Percentiles rank a stretch among this genome's conserved stretches.
phyloP scores from a whole-genome alignment of 1,140 invertebrate genomes.

The Bombus waltoni region DNA sequence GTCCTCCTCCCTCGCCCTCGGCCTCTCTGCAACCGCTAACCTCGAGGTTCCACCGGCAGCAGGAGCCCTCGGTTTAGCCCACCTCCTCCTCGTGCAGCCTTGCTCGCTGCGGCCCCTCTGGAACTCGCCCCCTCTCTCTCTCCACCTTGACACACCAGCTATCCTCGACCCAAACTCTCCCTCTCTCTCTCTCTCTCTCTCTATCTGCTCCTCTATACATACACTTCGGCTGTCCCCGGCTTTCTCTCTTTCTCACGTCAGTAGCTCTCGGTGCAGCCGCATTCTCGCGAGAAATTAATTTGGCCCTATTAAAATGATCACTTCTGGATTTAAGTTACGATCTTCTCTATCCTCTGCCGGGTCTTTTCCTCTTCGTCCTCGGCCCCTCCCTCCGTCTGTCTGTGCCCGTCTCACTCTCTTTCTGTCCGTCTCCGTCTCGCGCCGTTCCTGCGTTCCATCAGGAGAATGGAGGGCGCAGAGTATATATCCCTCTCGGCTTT shows the following conservation, averaged over 20 bases:
- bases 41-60: constrained; percentile 48
- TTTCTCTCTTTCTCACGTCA: background rate
- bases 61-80: constrained; percentile 29
- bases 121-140: constrained; percentile 37
- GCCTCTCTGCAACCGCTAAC: constrained; percentile 42
- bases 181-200: background rate
- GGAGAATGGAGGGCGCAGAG: constrained; percentile 49
- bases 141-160: background rate
- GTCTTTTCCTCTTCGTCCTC: background rate
- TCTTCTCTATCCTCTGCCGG: constrained; percentile 7
- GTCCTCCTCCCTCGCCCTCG: constrained; percentile 55
- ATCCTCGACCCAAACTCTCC: too few species aligned
- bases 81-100: constrained; percentile 11
- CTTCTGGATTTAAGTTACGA: constrained; percentile 75
- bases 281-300: constrained; percentile 75
- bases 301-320: constrained; percentile 75
- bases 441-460: constrained; percentile 44
- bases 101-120: constrained; percentile 39
- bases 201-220: background rate
- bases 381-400: too few species aligned
- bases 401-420: too few species aligned
- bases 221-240: background rate
- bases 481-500: constrained; percentile 51
- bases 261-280: constrained; percentile 43
- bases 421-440: background rate